Conservation (phyloP, 1,140 invertebrate species). For the Zaprionus nigranus region DNA sequence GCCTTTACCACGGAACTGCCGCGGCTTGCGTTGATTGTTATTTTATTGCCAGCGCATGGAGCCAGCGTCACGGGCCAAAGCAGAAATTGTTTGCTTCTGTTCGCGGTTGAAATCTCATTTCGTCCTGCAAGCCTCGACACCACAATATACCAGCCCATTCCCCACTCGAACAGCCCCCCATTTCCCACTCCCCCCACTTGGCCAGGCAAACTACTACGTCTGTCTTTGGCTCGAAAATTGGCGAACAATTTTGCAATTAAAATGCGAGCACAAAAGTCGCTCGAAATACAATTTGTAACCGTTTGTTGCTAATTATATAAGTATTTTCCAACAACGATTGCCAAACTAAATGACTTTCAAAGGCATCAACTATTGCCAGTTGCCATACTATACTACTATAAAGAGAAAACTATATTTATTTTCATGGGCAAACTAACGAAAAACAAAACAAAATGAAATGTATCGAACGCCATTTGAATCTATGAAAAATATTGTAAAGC, state of each 20-base stretch:
- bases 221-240: constrained; percentile 40
- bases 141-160: constrained; percentile 21
- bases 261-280: constrained; percentile 47
- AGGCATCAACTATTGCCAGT: not conserved
- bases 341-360: not conserved
- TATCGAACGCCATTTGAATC: not conserved
- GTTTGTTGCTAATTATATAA: constrained; percentile 41
- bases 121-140: constrained; percentile 31
- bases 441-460: not conserved
- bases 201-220: constrained; percentile 8
- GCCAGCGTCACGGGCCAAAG: constrained; percentile 64
- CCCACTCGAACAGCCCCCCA: constrained; percentile 1
- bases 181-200: too few relatives aligned
- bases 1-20: constrained; percentile 49
- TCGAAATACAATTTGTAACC: constrained; percentile 47
- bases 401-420: not conserved
- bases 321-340: constrained; percentile 1
- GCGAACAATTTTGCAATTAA: constrained; percentile 50
- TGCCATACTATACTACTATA: not conserved
- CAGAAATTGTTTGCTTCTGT: constrained; percentile 77
- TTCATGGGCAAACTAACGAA: not conserved
- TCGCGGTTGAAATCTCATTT: constrained; percentile 79
- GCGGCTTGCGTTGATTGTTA: constrained; percentile 80
- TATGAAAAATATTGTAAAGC: not conserved
- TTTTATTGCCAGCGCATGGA: constrained; percentile 73